Conservation (phyloP, 2,797 vertebrate genomes). For the Chrosomus eos region DNA sequence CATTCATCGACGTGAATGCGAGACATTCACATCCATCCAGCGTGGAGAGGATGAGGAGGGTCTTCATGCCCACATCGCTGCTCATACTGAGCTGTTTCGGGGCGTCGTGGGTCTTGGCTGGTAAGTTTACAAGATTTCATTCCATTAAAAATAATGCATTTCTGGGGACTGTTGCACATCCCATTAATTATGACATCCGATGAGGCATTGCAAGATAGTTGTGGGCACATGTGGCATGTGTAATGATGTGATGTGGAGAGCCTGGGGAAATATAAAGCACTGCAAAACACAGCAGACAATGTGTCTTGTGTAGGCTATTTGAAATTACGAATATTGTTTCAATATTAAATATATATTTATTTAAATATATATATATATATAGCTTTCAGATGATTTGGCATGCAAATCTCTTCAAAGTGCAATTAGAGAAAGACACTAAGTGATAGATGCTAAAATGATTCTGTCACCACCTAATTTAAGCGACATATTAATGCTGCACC, state of each 20-base stretch:
- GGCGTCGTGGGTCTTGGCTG: constrained; percentile 71
- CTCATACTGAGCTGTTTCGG: constrained; percentile 71
- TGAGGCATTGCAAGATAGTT: background rate
- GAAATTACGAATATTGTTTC: background rate
- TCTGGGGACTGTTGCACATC: background rate
- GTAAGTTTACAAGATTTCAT: constrained; percentile 71
- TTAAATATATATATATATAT: too few relatives aligned
- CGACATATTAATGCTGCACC: background rate
- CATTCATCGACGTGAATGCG: constrained; percentile 52
- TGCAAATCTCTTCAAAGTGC: background rate
- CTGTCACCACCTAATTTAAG: background rate
- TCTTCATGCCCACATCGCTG: constrained; percentile 61
- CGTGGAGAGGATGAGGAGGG: constrained; percentile 75
- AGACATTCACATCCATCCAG: constrained; percentile 69
- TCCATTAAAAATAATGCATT: background rate
- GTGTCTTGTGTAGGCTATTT: background rate
- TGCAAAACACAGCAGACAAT: background rate
- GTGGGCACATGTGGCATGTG: constrained; percentile 14
- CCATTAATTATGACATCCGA: background rate
- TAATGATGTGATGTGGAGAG: background rate
- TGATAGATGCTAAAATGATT: background rate
- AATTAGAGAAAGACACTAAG: background rate
- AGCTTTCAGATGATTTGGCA: background rate
- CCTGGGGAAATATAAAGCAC: background rate
- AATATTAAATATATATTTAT: background rate